These are phyloP conservation scores for Cyclina sinensis DNA, from an alignment of 1,140 invertebrate genomes.

Conservation along the genomic window DNA sequence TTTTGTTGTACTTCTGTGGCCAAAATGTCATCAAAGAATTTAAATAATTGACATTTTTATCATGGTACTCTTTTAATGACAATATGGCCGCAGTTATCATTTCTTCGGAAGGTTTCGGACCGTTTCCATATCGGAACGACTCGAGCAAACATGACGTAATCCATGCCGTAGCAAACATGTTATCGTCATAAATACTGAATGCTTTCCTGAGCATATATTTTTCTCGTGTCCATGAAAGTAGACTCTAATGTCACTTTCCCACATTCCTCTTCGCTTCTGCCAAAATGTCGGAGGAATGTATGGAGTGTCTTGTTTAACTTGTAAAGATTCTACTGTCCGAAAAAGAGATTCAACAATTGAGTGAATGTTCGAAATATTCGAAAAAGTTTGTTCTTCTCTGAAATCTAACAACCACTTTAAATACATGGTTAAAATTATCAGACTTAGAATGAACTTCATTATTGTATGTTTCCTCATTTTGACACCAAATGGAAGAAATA, in stretches of 20 bases:
- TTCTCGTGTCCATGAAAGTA: conserved; percentile 80
- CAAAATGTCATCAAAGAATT: conserved; percentile 77
- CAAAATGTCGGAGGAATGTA: conserved; percentile 73
- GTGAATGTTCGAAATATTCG: background rate
- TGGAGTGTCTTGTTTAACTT: conserved; percentile 72
- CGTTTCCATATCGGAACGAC: conserved; percentile 77
- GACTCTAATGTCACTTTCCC: conserved; percentile 79
- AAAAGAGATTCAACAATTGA: conserved; percentile 69
- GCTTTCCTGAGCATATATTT: conserved; percentile 73
- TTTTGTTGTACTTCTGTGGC: conserved; percentile 73
- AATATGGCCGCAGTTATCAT: conserved; percentile 74
- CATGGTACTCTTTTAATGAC: conserved; percentile 66
- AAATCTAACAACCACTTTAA: too few relatives aligned
- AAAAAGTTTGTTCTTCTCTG: too few relatives aligned
- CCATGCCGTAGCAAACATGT: conserved; percentile 85
- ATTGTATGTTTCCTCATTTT: too few relatives aligned
- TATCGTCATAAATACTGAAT: conserved; percentile 81
- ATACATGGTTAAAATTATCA: too few relatives aligned
- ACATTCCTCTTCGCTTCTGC: conserved; percentile 79
- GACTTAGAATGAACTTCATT: too few relatives aligned
- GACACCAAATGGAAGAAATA: too few relatives aligned
- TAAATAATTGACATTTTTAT: conserved; percentile 74
- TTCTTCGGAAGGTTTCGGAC: conserved; percentile 76
- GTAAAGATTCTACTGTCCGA: conserved; percentile 67
- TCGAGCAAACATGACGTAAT: conserved; percentile 78